Percentiles rank a stretch among this genome's conserved stretches.
Conservation (phyloP, 2,888 invertebrate species). For the Tipula vernalis region DNA sequence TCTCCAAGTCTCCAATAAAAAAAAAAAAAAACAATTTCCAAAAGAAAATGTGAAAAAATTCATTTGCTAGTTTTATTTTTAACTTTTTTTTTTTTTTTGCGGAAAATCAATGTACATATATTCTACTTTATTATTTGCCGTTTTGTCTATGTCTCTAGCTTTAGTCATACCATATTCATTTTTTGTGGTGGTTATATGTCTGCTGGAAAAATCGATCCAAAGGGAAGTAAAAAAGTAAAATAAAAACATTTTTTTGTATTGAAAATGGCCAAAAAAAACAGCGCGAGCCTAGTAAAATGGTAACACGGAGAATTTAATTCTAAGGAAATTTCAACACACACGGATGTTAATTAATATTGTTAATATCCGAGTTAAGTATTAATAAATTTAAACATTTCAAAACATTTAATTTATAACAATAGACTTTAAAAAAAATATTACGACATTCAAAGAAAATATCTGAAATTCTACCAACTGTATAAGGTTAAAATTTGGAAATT, state of each 20-base stretch:
- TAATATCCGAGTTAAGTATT: background rate
- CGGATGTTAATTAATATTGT: no score
- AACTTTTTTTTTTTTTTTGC: background rate
- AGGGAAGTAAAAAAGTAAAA: background rate
- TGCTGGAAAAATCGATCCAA: background rate
- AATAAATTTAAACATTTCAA: background rate
- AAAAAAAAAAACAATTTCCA: background rate
- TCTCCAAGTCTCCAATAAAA: background rate
- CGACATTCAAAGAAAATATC: background rate
- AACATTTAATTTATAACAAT: background rate
- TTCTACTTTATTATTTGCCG: background rate
- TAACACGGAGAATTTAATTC: no score
- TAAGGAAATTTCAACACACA: no score
- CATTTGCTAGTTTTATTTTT: background rate
- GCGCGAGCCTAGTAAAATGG: no score
- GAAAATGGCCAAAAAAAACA: background rate
- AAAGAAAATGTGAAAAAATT: background rate
- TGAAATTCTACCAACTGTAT: background rate
- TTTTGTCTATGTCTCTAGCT: background rate
- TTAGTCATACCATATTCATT: background rate
- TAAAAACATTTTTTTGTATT: background rate
- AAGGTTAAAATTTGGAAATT: background rate
- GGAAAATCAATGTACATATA: background rate
- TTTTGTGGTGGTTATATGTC: background rate
- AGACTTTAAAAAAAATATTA: background rate